Evolutionary conservation across 2,113 vertebrate genomes (phyloP), one percentile per base, ranked within the genome.

Genomic region (Solea senegalensis): DNA sequence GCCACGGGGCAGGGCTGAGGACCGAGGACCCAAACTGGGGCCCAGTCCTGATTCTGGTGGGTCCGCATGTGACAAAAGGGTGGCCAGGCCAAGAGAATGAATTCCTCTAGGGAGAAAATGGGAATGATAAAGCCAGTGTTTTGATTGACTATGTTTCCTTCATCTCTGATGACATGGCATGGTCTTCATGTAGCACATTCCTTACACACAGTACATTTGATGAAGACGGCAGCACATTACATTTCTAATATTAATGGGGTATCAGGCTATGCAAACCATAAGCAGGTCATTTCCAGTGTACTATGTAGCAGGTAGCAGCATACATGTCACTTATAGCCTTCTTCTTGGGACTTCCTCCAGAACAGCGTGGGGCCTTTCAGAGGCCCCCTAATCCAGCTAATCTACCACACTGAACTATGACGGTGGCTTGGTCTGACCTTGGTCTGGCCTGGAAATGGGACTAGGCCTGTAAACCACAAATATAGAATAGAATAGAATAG

Each of bases 371-470:
- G 92, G 95, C 94, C 94, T 95, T 96, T 96, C 93, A 96, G 89
- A 91, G 92, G 94, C 89, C 93, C 92, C 94, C 93, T 96, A 96
- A 96, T 97, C 95, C 95, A 95, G 93, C 95, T 97, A 96, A 97
- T 97, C 96, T 96, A 92, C 92, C 90, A 94, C 94, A 94, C 94
- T 95, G 93, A 95, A 95, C 95, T 95, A 94, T 94, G 94, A 95
- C 95, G 95, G 95, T 95, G 94, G 95, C 95, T 93, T 89, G 91
- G 56, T 86, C 89, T 94, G 92, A 92, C 93, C 91, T 89, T 82
- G 34, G 76, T 60, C 65, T 80, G 81, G 81, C 86, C 86, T 89
- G 88, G 81, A 87, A 89, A 85, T 74, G 69, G 88, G 68, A 86
- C 83, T 66, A 68, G 87, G 44, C 63, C 84, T 70, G 68, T 78